Conservation (phyloP, 1,140 invertebrate species). For the Gryon sp. region DNA sequence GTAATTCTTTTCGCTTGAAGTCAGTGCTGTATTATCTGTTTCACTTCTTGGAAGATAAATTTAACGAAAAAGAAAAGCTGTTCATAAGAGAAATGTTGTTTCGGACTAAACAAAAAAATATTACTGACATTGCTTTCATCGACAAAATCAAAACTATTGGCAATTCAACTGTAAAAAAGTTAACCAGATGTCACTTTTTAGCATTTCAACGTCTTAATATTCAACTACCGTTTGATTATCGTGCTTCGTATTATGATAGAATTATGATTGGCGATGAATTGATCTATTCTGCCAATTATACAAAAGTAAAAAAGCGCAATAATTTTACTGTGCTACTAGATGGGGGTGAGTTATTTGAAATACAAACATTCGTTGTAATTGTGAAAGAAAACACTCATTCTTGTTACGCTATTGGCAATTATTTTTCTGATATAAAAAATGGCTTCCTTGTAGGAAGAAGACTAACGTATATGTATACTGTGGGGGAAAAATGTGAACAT, state of each 20-base stretch:
- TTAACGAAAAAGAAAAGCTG: not conserved
- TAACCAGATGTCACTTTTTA: no score
- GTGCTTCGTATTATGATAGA: no score
- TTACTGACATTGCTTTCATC: no score
- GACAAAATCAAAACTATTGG: no score
- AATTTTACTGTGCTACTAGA: no score
- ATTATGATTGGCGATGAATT: not conserved
- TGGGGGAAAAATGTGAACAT: conserved; percentile 2
- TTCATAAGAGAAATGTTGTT: conserved; percentile 4
- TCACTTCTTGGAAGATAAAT: not conserved
- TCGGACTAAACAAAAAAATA: no score
- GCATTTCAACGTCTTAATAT: no score
- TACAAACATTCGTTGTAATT: conserved; percentile 6
- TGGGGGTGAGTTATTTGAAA: conserved; percentile 3
- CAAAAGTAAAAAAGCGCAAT: conserved; percentile 5
- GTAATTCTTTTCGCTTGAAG: conserved; percentile 4
- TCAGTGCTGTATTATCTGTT: no score
- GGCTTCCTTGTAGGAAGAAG: not conserved
- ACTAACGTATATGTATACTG: not conserved
- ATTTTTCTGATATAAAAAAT: not conserved
- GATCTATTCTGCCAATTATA: not conserved
- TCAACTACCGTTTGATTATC: no score
- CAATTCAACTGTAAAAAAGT: no score
- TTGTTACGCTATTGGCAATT: conserved; percentile 11
- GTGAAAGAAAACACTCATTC: not conserved